These are phyloP conservation scores for Silvanus unidentatus DNA, from an alignment of 2,888 invertebrate genomes.

Conservation along the genomic window DNA sequence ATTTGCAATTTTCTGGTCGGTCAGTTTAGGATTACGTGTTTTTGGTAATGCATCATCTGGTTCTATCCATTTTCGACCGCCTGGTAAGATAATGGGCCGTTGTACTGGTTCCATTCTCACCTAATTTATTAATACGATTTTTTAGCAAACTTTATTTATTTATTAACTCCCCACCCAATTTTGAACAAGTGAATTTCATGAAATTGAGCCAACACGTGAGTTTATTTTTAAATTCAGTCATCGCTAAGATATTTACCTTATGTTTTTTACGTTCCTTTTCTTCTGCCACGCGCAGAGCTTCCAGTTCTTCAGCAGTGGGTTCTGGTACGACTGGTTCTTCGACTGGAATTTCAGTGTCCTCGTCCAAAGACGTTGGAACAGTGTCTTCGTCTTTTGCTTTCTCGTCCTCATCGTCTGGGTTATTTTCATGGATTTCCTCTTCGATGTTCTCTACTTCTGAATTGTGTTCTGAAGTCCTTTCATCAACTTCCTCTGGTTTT, in stretches of 20 bases:
- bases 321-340: slow-evolving; percentile 14
- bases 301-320: slow-evolving; percentile 28
- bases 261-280: slow-evolving; percentile 28
- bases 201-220: too few species aligned
- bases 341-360: slow-evolving; percentile 7
- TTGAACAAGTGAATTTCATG: too few species aligned
- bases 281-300: slow-evolving; percentile 1
- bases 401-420: too few species aligned
- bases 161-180: too few species aligned
- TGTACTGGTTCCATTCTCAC: slow-evolving; percentile 52
- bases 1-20: slow-evolving; percentile 83
- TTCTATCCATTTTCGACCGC: slow-evolving; percentile 71
- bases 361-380: too few species aligned
- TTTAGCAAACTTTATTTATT: too few species aligned
- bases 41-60: slow-evolving; percentile 65
- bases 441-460: slow-evolving; percentile 1
- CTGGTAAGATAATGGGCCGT: slow-evolving; percentile 68
- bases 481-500: slow-evolving; percentile 8
- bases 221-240: too few species aligned
- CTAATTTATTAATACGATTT: too few species aligned
- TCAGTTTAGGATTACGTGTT: slow-evolving; percentile 52
- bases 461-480: slow-evolving; percentile 1
- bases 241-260: slow-evolving; percentile 31
- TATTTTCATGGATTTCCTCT: slow-evolving; percentile 12
- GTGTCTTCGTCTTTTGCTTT: too few species aligned